phyloP scores from a whole-genome alignment of 2,113 vertebrate species.

The Sigmodon hispidus region DNA sequence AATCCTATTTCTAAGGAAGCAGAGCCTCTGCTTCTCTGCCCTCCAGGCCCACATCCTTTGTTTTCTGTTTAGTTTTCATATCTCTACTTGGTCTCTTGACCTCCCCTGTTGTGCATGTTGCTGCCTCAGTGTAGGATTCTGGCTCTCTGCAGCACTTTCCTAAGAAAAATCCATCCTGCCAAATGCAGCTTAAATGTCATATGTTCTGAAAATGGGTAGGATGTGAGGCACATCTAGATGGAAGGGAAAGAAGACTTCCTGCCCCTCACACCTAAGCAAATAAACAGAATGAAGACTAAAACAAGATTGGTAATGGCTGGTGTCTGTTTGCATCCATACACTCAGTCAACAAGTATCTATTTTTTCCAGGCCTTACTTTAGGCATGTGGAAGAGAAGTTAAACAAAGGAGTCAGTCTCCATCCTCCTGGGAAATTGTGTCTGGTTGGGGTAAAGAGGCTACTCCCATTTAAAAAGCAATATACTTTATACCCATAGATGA shows the following conservation, averaged over 20 bases:
- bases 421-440: not conserved
- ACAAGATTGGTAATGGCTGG: not conserved
- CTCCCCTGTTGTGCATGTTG: not conserved
- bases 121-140: not conserved
- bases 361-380: not conserved
- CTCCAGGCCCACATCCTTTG: not conserved
- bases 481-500: not conserved
- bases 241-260: not conserved
- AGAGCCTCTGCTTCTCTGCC: too few relatives aligned
- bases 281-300: not conserved
- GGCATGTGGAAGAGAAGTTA: not conserved
- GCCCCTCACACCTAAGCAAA: not conserved
- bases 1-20: too few relatives aligned
- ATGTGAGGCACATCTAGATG: not conserved
- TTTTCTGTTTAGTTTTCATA: not conserved
- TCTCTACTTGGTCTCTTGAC: rapidly evolving
- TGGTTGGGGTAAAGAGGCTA: not conserved
- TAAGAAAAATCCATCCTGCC: not conserved
- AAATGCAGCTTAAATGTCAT: not conserved
- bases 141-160: not conserved
- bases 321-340: not conserved
- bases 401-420: not conserved
- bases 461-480: not conserved
- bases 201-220: not conserved
- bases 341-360: not conserved